Evolutionary conservation across 2,888 invertebrate species (phyloP).

Genomic region (Fabriciana adippe): DNA sequence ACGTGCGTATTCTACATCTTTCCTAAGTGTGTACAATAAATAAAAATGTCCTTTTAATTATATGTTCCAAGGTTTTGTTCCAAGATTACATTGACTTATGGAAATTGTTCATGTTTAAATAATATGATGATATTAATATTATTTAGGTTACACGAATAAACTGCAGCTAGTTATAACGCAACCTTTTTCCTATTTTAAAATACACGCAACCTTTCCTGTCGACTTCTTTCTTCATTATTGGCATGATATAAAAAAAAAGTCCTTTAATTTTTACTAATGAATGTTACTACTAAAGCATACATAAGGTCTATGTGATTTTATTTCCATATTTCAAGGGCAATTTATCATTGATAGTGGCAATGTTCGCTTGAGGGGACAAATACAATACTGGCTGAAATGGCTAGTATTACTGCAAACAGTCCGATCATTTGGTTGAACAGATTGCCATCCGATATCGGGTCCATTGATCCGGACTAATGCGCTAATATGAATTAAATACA

Average conservation of each 20-base stretch:
- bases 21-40: conserved; percentile 11
- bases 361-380: neutral
- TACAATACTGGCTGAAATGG: conserved; percentile 5
- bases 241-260: conserved; percentile 19
- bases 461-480: conserved; percentile 22
- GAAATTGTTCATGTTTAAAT: conserved; percentile 18
- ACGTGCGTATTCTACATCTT: conserved; percentile 11
- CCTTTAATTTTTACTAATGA: neutral
- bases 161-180: conserved; percentile 18
- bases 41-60: conserved; percentile 11
- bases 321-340: neutral
- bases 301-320: neutral
- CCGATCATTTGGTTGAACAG: conserved; percentile 26
- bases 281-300: neutral
- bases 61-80: conserved; percentile 24
- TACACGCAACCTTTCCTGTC: conserved; percentile 33
- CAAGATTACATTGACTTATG: conserved; percentile 25
- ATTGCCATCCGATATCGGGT: conserved; percentile 19
- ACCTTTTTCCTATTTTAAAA: conserved; percentile 28
- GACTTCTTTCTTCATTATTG: conserved; percentile 36
- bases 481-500: conserved; percentile 21
- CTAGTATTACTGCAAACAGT: conserved; percentile 14
- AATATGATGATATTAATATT: conserved; percentile 18
- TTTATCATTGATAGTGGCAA: neutral
- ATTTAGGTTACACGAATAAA: conserved; percentile 21